These are phyloP conservation scores for Netelia inedita DNA, from an alignment of 2,888 invertebrate species.

Conservation along the genomic window DNA sequence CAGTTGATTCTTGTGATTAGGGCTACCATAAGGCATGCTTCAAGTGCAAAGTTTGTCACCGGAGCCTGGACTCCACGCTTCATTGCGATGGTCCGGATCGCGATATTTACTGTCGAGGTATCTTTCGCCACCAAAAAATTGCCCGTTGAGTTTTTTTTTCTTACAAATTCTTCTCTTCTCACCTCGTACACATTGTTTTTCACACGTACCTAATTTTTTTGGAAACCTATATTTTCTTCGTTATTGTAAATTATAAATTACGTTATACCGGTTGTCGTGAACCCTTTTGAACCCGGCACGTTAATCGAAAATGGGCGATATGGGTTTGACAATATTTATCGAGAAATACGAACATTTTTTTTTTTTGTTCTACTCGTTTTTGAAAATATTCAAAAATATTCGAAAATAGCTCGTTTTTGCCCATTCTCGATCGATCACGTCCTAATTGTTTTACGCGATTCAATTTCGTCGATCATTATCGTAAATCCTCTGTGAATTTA, in stretches of 20 bases:
- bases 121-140: slow-evolving; percentile 75
- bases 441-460: background rate
- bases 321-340: background rate
- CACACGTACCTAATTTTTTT: slow-evolving; percentile 35
- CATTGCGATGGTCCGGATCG: slow-evolving; percentile 97
- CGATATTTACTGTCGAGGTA: slow-evolving; percentile 97
- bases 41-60: slow-evolving; percentile 94
- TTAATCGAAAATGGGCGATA: background rate
- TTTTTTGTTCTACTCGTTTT: slow-evolving; percentile 1
- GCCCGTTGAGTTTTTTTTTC: slow-evolving; percentile 73
- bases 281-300: slow-evolving; percentile 11
- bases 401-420: slow-evolving; percentile 2
- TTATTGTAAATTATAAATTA: slow-evolving; percentile 40
- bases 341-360: background rate
- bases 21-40: slow-evolving; percentile 96
- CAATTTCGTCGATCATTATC: slow-evolving; percentile 26
- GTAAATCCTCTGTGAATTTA: background rate
- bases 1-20: slow-evolving; percentile 86
- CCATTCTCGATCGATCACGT: background rate
- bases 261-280: slow-evolving; percentile 28
- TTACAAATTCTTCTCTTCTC: slow-evolving; percentile 49
- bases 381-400: background rate
- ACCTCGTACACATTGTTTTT: slow-evolving; percentile 19
- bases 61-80: slow-evolving; percentile 94
- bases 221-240: slow-evolving; percentile 7